phyloP scores from a whole-genome alignment of 2,888 invertebrate species.

The Pristionchus arcanus region DNA sequence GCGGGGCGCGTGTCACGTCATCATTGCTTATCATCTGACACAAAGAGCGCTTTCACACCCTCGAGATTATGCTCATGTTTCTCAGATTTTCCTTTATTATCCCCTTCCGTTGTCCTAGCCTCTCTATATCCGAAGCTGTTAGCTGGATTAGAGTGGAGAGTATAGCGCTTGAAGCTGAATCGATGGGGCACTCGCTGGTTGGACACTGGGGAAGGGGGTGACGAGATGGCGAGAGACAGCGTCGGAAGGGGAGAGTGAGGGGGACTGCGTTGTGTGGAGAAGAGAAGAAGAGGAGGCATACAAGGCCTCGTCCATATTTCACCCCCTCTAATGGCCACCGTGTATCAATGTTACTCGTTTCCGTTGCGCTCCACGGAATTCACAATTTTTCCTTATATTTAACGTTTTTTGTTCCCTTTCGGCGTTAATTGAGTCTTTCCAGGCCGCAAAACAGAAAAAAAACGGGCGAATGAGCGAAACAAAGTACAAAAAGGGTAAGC shows the following conservation, averaged over 20 bases:
- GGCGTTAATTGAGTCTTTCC: not conserved
- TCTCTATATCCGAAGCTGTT: not conserved
- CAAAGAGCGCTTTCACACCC: constrained; percentile 10
- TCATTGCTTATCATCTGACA: constrained; percentile 1
- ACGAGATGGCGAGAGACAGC: constrained; percentile 44
- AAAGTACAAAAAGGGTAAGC: constrained; percentile 48
- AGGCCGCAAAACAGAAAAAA: too few relatives aligned
- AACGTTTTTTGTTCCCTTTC: not conserved
- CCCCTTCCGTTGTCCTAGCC: not conserved
- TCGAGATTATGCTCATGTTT: not conserved
- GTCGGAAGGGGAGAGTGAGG: constrained; percentile 30
- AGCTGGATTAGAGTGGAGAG: not conserved
- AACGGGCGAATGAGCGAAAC: not conserved
- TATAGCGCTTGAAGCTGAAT: not conserved
- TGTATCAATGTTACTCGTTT: not conserved
- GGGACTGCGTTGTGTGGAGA: constrained; percentile 20
- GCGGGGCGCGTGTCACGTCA: not conserved
- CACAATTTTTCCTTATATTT: not conserved
- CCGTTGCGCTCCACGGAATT: not conserved
- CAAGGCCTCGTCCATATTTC: constrained; percentile 10
- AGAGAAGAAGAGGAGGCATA: constrained; percentile 26
- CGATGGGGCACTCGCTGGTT: not conserved
- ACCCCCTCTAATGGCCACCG: not conserved
- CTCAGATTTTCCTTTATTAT: not conserved
- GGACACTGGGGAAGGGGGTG: constrained; percentile 13